Conservation (phyloP, 2,113 vertebrate genomes). For the Rissa tridactyla region DNA sequence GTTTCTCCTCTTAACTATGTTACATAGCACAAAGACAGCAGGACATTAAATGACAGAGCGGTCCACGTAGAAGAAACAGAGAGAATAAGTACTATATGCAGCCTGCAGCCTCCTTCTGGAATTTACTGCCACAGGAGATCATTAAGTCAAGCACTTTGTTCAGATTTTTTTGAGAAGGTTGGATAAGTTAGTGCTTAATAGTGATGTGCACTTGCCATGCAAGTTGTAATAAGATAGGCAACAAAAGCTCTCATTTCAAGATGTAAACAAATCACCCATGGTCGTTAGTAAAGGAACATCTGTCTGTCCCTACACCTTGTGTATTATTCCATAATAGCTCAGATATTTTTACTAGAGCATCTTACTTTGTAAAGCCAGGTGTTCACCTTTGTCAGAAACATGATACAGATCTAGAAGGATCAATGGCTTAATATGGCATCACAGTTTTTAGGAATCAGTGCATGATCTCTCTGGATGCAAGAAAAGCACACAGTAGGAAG, state of each 20-base stretch:
- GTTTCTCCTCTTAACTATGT: neutral
- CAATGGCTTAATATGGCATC: constrained; percentile 18
- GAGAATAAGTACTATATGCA: neutral
- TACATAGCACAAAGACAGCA: neutral
- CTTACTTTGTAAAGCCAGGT: neutral
- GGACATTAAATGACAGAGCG: neutral
- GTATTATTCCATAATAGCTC: neutral
- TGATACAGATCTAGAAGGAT: neutral
- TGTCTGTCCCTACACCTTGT: neutral
- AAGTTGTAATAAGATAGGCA: neutral
- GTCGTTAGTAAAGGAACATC: neutral
- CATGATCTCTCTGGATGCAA: neutral
- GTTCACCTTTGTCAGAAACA: neutral
- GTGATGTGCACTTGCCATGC: neutral
- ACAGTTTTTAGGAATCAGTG: neutral
- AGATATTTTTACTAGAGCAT: neutral
- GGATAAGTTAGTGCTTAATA: neutral
- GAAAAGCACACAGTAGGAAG: neutral
- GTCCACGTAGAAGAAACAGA: neutral
- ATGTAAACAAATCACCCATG: neutral
- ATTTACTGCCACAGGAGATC: neutral
- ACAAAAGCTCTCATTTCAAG: neutral
- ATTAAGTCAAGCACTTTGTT: neutral
- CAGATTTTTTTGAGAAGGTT: neutral
- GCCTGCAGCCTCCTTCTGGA: neutral